Evolutionary conservation across 2,888 invertebrate genomes (phyloP), one percentile per base, ranked within the genome.

Genomic region (Gymnoscelis rufifasciata): DNA sequence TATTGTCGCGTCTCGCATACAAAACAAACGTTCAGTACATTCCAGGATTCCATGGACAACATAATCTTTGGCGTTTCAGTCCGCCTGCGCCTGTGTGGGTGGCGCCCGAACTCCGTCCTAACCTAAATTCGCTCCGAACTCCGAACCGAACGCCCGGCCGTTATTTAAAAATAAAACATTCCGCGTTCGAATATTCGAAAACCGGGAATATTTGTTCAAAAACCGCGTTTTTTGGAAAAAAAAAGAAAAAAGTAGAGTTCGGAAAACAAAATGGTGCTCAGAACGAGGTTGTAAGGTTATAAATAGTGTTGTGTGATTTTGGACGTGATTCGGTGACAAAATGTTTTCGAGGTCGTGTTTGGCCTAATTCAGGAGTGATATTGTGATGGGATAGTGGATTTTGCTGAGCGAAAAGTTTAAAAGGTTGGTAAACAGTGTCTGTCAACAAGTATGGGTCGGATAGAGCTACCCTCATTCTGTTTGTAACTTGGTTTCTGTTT

Each of bases 61-160:
- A 38, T 57, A 49, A 35, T 82, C 86, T 81, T 67, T 84, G 86
- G 23, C 59, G 31, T 54, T 51, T 43, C 64, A 68, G 66, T 57
- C 45, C 41, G 14, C 33, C 33, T 54, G 55, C 53, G 57, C 55
- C 52, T 53, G 57, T 57, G 57, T 57, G 55, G 13, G 50, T 50
- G 50, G 50, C 50, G 50, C 50, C 45, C 50, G 68, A 80, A 74
- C 78, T 78, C 75, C 67, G 80, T 80, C 83, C 82, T 83, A 88
- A 87, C 87, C 87, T 84, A 86, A 83, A 84, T 86, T 72, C 76
- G 76, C 78, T 84, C 75, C 78, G 76, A 87, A 84, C 80, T 76
- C 68, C 78, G 73, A 75, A 74, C 77, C 71, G 70, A 75, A 73
- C 76, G 77, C 76, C 71, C 77, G 69, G 75, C 67, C 72, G 72